phyloP scores from a whole-genome alignment of 2,113 vertebrate genomes.

The Lucifuga dentata region DNA sequence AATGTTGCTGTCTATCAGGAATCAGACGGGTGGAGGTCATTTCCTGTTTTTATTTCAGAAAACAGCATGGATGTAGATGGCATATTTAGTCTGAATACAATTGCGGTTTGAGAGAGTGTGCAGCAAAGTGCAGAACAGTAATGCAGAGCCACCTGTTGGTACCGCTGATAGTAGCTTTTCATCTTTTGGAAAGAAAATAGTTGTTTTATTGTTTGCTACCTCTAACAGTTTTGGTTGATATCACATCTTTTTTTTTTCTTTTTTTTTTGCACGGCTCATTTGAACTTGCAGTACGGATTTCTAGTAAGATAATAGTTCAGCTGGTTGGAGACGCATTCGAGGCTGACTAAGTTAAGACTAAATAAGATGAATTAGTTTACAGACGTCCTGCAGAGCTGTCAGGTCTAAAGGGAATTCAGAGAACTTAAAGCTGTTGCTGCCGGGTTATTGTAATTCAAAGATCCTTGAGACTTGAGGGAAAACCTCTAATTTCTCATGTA shows the following conservation, averaged over 20 bases:
- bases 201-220: neutral
- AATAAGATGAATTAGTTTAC: neutral
- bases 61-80: neutral
- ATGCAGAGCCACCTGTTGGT: constrained; percentile 48
- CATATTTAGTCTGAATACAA: neutral
- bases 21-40: no score
- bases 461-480: neutral
- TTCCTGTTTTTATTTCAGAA: neutral
- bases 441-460: neutral
- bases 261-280: neutral
- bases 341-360: no score
- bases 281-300: neutral
- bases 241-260: neutral
- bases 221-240: constrained; percentile 5
- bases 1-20: constrained; percentile 1
- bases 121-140: no score
- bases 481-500: no score
- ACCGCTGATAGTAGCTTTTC: neutral
- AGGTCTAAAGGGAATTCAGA: no score
- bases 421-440: no score
- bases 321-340: no score
- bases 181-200: neutral
- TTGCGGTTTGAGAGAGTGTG: neutral
- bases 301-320: no score
- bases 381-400: neutral